phyloP scores from a whole-genome alignment of 2,888 invertebrate genomes.

The Polyommatus iphigenia region DNA sequence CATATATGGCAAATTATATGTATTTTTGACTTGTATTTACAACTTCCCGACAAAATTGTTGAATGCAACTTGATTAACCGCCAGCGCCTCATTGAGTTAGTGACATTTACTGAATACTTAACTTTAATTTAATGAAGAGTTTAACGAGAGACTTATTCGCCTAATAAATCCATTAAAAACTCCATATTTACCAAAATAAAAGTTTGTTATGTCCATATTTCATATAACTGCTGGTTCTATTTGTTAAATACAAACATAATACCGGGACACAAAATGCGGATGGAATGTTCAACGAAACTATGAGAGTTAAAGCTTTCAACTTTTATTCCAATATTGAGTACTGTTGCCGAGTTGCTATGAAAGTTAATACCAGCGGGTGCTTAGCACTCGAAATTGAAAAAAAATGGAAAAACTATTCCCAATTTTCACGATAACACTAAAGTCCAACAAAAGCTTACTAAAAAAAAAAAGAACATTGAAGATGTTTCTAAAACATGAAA shows the following conservation, averaged over 20 bases:
- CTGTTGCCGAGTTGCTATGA: background rate
- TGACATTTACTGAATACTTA: no score
- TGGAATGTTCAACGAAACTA: slow-evolving; percentile 4
- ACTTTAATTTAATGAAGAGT: no score
- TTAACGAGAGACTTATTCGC: no score
- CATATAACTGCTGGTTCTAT: no score
- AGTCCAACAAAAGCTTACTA: background rate
- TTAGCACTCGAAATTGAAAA: background rate
- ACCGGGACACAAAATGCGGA: background rate
- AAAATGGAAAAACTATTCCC: background rate
- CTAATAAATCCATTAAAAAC: no score
- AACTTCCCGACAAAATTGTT: no score
- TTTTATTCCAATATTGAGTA: slow-evolving; percentile 3
- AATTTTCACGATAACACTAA: background rate
- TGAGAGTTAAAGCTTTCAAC: background rate
- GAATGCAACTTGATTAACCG: no score
- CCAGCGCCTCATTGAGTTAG: no score
- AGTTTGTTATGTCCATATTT: no score
- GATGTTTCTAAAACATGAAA: background rate
- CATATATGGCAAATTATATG: no score
- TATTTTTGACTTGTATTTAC: no score
- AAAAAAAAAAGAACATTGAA: background rate
- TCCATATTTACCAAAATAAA: no score
- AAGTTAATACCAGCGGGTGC: background rate
- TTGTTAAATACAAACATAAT: background rate